A percentile compares a stretch with the other conserved stretches of the same genome.
Evolutionary conservation across 1,140 invertebrate genomes (phyloP).

Genomic region (Lepidurus packardi): DNA sequence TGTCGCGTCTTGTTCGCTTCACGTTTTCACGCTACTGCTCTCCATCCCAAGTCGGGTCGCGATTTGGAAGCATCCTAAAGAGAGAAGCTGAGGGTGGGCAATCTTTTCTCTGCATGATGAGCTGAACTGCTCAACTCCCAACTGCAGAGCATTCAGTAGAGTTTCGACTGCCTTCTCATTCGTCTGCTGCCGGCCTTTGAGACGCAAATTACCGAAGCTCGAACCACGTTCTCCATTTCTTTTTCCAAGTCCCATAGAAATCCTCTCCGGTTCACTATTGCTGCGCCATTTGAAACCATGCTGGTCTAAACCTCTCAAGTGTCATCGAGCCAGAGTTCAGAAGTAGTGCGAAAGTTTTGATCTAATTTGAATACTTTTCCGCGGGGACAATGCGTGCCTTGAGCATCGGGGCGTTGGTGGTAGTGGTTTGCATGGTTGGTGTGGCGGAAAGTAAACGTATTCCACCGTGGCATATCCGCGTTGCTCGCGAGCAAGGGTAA

Average conservation of each 20-base stretch:
- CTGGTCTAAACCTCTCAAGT: neutral
- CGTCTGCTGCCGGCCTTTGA: neutral
- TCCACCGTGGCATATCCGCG: slow-evolving; percentile 45
- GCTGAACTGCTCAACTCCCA: neutral
- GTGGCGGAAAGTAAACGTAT: slow-evolving; percentile 37
- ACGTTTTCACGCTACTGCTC: slow-evolving; percentile 10
- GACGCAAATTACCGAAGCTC: no score
- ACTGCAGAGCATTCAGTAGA: neutral
- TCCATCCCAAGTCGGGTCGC: neutral
- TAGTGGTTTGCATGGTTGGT: slow-evolving; percentile 31
- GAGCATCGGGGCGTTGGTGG: neutral
- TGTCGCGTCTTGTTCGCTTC: neutral
- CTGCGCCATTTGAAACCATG: neutral
- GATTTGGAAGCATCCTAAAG: neutral
- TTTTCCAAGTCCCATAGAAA: no score
- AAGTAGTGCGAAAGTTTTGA: no score
- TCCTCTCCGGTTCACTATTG: no score
- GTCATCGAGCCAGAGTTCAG: neutral
- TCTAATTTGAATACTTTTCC: no score
- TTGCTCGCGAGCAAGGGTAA: slow-evolving; percentile 45
- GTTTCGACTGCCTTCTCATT: slow-evolving; percentile 5
- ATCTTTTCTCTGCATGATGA: slow-evolving; percentile 15
- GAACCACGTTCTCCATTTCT: no score
- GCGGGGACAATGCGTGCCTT: neutral
- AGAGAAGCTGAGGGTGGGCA: slow-evolving; percentile 9